Percentiles rank a stretch among this genome's conserved stretches.
phyloP scores from a whole-genome alignment of 2,113 vertebrate genomes.

The Origma solitaria region DNA sequence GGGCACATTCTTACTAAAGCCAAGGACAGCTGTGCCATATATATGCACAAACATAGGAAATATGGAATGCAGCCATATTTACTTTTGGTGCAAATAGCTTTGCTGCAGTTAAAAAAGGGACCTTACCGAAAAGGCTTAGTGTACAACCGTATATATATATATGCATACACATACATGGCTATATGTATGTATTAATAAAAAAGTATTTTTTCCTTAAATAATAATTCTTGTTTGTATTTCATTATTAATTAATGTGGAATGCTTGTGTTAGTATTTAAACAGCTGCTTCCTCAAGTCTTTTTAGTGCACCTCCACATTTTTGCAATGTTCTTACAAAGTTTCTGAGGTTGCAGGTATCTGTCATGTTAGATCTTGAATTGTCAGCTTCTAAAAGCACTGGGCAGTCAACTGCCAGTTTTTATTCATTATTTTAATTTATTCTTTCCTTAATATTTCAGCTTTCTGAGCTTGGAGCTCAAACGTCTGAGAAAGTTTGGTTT shows the following conservation, averaged over 20 bases:
- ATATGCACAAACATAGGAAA: background rate
- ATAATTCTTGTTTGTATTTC: background rate
- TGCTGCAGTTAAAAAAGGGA: background rate
- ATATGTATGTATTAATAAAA: background rate
- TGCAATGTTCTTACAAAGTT: background rate
- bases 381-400: background rate
- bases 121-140: background rate
- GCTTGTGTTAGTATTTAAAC: background rate
- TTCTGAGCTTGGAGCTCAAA: background rate
- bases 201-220: background rate
- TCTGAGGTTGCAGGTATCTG: background rate
- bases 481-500: constrained; percentile 3
- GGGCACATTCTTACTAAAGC: background rate
- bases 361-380: background rate
- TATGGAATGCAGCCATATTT: background rate
- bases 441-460: constrained; percentile 24
- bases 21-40: background rate
- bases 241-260: background rate
- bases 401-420: background rate
- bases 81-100: background rate
- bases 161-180: background rate
- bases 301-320: constrained; percentile 7
- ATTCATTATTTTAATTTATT: constrained; percentile 18
- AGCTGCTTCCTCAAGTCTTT: background rate
- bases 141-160: background rate